Conservation (phyloP, 2,888 invertebrate genomes). For the Apamea epomidion region DNA sequence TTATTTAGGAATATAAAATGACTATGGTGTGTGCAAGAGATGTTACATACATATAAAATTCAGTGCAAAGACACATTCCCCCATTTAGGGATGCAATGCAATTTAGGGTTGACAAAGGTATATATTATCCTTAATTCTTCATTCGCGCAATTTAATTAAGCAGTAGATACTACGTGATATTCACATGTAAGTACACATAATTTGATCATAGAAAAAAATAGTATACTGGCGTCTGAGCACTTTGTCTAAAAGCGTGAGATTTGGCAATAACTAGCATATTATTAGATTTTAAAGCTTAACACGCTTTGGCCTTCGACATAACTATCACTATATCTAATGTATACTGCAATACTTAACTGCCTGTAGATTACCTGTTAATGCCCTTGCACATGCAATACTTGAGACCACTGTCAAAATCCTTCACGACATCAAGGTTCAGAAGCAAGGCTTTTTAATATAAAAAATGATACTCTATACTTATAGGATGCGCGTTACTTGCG, state of each 20-base stretch:
- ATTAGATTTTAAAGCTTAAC: constrained; percentile 48
- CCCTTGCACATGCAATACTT: constrained; percentile 61
- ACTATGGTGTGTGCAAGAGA: too few species aligned
- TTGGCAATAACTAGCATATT: constrained; percentile 55
- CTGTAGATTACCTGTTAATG: constrained; percentile 51
- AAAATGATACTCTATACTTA: neutral
- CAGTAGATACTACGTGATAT: neutral
- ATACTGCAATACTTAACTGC: constrained; percentile 59
- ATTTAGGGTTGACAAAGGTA: neutral
- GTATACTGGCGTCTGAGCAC: constrained; percentile 2
- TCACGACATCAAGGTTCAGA: constrained; percentile 33
- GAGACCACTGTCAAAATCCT: constrained; percentile 34
- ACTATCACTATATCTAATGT: constrained; percentile 64
- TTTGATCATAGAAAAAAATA: neutral
- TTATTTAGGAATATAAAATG: too few species aligned
- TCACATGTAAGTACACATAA: neutral
- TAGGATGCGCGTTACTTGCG: neutral
- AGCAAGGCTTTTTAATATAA: neutral
- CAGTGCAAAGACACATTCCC: neutral
- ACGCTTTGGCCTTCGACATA: constrained; percentile 62
- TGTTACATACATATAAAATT: neutral
- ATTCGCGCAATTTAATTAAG: constrained; percentile 9
- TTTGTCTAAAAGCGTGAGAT: constrained; percentile 56
- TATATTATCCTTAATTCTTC: neutral
- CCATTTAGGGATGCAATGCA: neutral